Base-by-base conservation (phyloP, 2,797 vertebrate species). In the Halcyon chelicuti region DNA sequence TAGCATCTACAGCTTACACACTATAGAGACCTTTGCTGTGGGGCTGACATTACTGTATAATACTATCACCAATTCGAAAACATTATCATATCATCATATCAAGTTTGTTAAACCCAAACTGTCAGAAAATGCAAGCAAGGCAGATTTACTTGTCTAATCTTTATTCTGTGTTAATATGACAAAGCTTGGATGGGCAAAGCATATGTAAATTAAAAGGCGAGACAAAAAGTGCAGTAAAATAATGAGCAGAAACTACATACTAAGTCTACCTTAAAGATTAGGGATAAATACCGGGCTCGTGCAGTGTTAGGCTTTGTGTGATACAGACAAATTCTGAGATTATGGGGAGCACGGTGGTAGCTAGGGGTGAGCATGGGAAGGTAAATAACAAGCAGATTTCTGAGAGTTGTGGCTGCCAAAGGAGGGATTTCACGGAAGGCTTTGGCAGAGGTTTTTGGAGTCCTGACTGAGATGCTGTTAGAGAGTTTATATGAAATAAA, bases 351-450 rank as follows among this genome's bases (percentile, higher is more conserved):
- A 61, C 0, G 2, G 33, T 0, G 1, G 31, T 54, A 35, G 35
- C 35, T 72, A 67, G 23, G 37, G 9, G 11, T 46, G 12, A 86
- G 5, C 39, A 31, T 82, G 66, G 73, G 49, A 86, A 97, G 66
- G 61, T 94, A 97, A 95, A 92, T 47, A 92, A 47, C 26, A 90
- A 95, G 55, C 4, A 88, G 71, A 93, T 94, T 90, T 82, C 87
- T 82, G 70, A 94, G 54, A 90, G 40, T 57, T 93, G 25, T 33
- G 26, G 57, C 62, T 97, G 83, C 76, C 40, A 67, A 88, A 88
- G 26, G 46, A 90, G 23, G 39, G 22, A 94, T 84, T 93, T 66
- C 16, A 18, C n/a, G 72, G 71, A 60, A 88, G 61, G 28, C 12
- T 96, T 93, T 94, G 78, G 89, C 88, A 95, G 67, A 82, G 16